Evolutionary conservation across 2,113 vertebrate species (phyloP), one percentile per base, ranked within the genome.

Genomic region (Oreocharis arfaki): DNA sequence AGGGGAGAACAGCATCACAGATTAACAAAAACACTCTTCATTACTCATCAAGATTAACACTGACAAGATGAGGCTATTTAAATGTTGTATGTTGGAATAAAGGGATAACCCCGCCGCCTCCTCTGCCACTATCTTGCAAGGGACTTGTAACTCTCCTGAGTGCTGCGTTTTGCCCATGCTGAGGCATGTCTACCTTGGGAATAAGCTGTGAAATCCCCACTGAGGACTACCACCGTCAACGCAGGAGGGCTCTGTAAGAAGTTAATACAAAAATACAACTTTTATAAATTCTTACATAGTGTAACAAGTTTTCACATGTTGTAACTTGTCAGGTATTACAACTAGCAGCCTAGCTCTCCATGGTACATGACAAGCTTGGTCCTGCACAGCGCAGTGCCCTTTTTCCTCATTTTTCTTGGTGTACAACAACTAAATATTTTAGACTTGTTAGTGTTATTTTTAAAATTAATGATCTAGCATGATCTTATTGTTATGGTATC

Each of bases 31-130:
- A 8, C 32, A 16, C 16, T 37, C 37, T 10, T 32, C 22, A 23
- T 65, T 82, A 67, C 50, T 77, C 32, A 78, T 26, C 37, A 24
- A 86, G 60, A 35, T 64, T 19, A 65, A 57, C 41, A 37, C 32
- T 33, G 27, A 30, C 16, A 52, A 39, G 44, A 65, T n/a, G 18
- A 60, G 11, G 44, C 9, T 70, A n/a, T 41, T 78, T 89, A 67
- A 55, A 46, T 21, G 16, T 9, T 60, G 0, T 11, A 14, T n/a
- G 28, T 8, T 74, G n/a, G 55, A 87, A 93, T 50, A 53, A 3
- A 13, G 33, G 24, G 6, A 6, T 11, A 37, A 24, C 2, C 7
- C 14, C 20, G 7, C 22, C 0, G 0, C 32, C 27, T 49, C 27
- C 1, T 1, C 27, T 26, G 11, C 5, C 28, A 27, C 57, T 65